Conservation (phyloP, 2,113 vertebrate species). For the Scomber colias region DNA sequence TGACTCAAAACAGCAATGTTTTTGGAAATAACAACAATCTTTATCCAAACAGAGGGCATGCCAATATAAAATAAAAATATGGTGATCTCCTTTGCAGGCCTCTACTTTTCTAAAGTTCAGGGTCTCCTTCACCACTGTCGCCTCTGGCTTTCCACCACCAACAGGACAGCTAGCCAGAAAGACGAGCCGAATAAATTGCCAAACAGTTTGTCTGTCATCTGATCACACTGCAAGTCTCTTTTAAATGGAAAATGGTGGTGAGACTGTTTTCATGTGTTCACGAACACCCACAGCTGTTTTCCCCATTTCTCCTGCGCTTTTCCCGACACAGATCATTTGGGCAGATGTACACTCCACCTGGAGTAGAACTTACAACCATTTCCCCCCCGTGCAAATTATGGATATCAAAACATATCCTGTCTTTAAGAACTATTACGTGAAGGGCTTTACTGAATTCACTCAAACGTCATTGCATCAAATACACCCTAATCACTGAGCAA, state of each 20-base stretch:
- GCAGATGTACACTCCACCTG: conserved; percentile 72
- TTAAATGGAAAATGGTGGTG: conserved; percentile 59
- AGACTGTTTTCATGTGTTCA: conserved; percentile 57
- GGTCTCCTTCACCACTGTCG: conserved; percentile 49
- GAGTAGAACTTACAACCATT: conserved; percentile 44
- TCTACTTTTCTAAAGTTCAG: conserved; percentile 19
- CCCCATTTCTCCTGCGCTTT: conserved; percentile 55
- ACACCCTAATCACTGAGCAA: conserved; percentile 21
- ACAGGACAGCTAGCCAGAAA: conserved; percentile 43
- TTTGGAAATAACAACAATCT: conserved; percentile 33
- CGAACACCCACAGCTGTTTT: conserved; percentile 71
- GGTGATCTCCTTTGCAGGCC: conserved; percentile 12
- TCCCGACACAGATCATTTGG: conserved; percentile 58
- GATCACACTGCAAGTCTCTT: conserved; percentile 41
- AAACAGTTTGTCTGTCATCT: conserved; percentile 59
- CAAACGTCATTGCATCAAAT: conserved; percentile 29
- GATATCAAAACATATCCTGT: conserved; percentile 63
- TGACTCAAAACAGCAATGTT: conserved; percentile 18
- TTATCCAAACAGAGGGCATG: conserved; percentile 22
- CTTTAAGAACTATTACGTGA: conserved; percentile 55
- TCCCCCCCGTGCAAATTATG: conserved; percentile 53
- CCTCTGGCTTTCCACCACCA: conserved; percentile 52
- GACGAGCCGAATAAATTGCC: conserved; percentile 45
- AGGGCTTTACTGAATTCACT: conserved; percentile 33
- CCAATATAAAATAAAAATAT: conserved; percentile 54